A percentile compares a stretch with the other conserved stretches of the same genome.
These are phyloP conservation scores for Acropora yongei DNA, from an alignment of 64 coral and sea anemone genomes.

Conservation along the genomic window DNA sequence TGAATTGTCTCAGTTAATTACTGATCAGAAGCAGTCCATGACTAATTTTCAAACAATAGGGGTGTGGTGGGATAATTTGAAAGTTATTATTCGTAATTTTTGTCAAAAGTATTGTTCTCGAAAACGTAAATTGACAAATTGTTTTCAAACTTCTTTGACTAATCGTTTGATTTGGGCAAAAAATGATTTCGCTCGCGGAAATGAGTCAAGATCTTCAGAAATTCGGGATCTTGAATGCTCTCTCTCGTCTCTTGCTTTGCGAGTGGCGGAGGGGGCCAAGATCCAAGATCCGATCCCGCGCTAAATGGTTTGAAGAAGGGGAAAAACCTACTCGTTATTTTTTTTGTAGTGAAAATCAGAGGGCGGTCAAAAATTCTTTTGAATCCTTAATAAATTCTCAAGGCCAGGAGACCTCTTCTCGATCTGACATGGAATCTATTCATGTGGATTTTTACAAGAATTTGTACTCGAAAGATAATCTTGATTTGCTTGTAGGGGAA, in stretches of 20 bases:
- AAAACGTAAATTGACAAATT: no score
- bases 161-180: not conserved
- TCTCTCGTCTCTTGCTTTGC: not conserved
- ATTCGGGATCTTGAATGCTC: not conserved
- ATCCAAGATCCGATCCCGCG: not conserved
- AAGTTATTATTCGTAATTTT: not conserved
- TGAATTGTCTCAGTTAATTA: not conserved
- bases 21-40: not conserved
- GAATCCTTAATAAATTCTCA: not conserved
- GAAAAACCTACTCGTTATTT: not conserved
- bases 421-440: not conserved
- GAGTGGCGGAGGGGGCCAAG: not conserved
- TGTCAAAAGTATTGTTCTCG: no score
- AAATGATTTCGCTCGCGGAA: not conserved
- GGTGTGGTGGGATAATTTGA: conserved; percentile 61
- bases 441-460: not conserved
- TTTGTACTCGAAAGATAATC: not conserved
- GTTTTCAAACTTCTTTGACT: no score
- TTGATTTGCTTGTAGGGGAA: no score
- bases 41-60: not conserved
- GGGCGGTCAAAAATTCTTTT: not conserved
- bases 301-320: conserved; percentile 49
- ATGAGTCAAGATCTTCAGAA: no score
- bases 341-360: not conserved
- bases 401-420: not conserved